Evolutionary conservation across 2,888 invertebrate species (phyloP).

Genomic region (Orthonevra nobilis): DNA sequence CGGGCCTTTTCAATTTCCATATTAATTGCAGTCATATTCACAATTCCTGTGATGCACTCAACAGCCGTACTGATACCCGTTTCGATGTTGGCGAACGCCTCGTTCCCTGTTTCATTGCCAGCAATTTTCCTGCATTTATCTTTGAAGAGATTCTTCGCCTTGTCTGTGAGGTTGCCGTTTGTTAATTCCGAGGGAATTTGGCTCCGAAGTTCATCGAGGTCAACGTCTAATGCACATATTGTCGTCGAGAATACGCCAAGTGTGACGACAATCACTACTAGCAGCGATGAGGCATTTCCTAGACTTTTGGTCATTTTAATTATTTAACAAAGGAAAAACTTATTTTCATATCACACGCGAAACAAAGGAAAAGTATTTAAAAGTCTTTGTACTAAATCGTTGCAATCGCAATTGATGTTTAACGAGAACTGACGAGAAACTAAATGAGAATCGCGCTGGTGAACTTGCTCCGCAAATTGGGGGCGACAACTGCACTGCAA

Average conservation of each 20-base stretch:
- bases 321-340: no score
- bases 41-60: slow-evolving; percentile 82
- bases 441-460: slow-evolving; percentile 11
- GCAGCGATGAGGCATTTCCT: not conserved
- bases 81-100: slow-evolving; percentile 82
- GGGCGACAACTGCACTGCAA: slow-evolving; percentile 11
- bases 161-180: slow-evolving; percentile 77
- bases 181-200: slow-evolving; percentile 75
- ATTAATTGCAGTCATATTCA: slow-evolving; percentile 83
- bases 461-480: not conserved
- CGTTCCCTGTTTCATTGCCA: slow-evolving; percentile 80
- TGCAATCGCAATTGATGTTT: slow-evolving; percentile 28
- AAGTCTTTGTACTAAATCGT: slow-evolving; percentile 17
- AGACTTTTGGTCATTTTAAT: slow-evolving; percentile 35
- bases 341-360: slow-evolving; percentile 1
- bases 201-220: slow-evolving; percentile 73
- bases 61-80: slow-evolving; percentile 78
- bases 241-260: slow-evolving; percentile 7
- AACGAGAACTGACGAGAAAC: not conserved
- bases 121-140: slow-evolving; percentile 86
- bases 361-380: slow-evolving; percentile 9
- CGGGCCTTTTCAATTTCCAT: slow-evolving; percentile 86
- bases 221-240: slow-evolving; percentile 68
- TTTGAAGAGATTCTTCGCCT: slow-evolving; percentile 82
- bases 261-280: slow-evolving; percentile 20